Evolutionary conservation across 2,113 vertebrate genomes (phyloP).

Genomic region (Ctenomys sociabilis): DNA sequence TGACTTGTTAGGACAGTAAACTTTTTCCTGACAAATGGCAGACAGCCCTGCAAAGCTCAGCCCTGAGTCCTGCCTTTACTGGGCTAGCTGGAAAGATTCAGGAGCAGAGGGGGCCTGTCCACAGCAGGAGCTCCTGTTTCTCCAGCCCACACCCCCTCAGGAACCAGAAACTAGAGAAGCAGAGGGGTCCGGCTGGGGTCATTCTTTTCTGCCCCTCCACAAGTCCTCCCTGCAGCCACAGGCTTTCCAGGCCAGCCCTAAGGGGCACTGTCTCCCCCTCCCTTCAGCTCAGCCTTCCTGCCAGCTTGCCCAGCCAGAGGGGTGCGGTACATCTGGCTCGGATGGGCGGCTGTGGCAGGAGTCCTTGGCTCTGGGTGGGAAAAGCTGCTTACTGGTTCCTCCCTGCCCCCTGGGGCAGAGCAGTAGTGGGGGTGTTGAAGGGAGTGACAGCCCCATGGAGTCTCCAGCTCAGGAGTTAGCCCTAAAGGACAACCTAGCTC

Average conservation of each 20-base stretch:
- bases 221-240: background rate
- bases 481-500: background rate
- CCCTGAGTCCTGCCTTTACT: background rate
- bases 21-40: conserved; percentile 27
- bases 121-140: background rate
- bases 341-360: conserved; percentile 46
- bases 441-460: background rate
- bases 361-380: conserved; percentile 47
- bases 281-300: background rate
- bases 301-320: conserved; percentile 62
- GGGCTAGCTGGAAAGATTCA: background rate
- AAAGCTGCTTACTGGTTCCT: conserved; percentile 50
- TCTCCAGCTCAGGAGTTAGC: background rate
- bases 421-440: background rate
- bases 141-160: background rate
- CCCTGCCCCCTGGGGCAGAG: conserved; percentile 30
- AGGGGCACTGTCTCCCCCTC: background rate
- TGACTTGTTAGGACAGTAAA: conserved; percentile 22
- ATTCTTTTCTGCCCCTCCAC: background rate
- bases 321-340: conserved; percentile 68
- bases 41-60: background rate
- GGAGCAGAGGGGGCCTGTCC: background rate
- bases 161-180: background rate
- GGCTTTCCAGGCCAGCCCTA: background rate
- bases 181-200: background rate